phyloP scores from a whole-genome alignment of 2,113 vertebrate species.

The Microcebus tavaratra region DNA sequence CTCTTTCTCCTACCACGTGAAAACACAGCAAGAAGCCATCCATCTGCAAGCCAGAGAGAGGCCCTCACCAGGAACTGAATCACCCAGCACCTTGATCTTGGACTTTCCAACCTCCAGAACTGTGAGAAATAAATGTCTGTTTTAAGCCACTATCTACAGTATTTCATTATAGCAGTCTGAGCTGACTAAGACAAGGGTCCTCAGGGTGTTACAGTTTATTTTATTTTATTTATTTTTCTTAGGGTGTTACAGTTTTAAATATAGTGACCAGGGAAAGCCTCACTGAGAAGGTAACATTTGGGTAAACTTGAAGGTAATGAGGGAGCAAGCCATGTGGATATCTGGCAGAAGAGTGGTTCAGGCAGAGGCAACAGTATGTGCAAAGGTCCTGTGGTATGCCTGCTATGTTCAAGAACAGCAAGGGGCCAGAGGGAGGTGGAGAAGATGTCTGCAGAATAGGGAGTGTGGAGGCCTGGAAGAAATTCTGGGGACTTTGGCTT shows the following conservation, averaged over 20 bases:
- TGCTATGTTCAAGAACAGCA: not conserved
- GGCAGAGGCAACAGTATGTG: not conserved
- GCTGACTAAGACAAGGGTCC: not conserved
- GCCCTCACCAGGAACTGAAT: not conserved
- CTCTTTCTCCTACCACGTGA: not conserved
- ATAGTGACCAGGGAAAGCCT: not conserved
- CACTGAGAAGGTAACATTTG: not conserved
- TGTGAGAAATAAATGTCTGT: no score
- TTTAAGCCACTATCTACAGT: no score
- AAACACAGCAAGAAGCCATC: not conserved
- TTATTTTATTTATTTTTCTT: no score
- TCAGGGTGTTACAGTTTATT: not conserved
- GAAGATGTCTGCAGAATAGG: not conserved
- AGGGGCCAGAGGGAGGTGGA: not conserved
- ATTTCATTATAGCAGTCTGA: not conserved
- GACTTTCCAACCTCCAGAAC: not conserved
- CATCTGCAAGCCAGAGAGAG: not conserved
- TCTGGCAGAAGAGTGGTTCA: no score
- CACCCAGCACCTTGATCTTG: not conserved
- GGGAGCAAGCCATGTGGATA: not conserved
- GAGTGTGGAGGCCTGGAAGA: accelerated
- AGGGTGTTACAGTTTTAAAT: not conserved
- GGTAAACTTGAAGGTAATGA: not conserved
- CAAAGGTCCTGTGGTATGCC: not conserved
- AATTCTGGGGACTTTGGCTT: not conserved